Conservation (phyloP, 2,888 invertebrate species). For the Cloeon dipterum region DNA sequence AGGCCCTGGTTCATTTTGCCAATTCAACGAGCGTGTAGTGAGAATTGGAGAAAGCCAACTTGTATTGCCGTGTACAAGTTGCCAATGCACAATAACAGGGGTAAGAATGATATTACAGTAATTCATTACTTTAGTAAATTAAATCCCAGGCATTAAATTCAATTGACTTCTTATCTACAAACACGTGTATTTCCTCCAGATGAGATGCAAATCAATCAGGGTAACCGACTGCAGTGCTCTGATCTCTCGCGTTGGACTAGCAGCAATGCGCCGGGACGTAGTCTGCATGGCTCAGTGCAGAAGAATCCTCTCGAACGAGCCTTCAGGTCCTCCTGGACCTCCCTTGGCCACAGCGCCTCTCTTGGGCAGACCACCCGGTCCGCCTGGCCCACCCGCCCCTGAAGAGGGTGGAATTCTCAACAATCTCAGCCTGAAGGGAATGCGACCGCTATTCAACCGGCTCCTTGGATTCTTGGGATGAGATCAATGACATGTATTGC, state of each 20-base stretch:
- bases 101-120: conserved; percentile 21
- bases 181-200: too few relatives aligned
- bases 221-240: conserved; percentile 71
- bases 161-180: conserved; percentile 6
- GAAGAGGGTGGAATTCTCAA: background rate
- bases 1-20: conserved; percentile 28
- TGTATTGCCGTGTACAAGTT: conserved; percentile 78
- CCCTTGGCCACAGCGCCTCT: too few relatives aligned
- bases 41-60: conserved; percentile 63
- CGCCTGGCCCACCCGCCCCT: background rate
- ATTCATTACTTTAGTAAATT: too few relatives aligned
- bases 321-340: background rate
- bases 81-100: conserved; percentile 66
- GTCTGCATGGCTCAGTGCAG: conserved; percentile 83
- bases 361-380: background rate
- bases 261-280: conserved; percentile 60
- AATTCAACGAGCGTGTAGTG: conserved; percentile 56
- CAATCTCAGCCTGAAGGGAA: background rate
- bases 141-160: background rate
- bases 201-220: conserved; percentile 68
- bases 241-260: conserved; percentile 58
- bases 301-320: background rate
- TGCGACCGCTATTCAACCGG: background rate
- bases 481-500: too few relatives aligned
- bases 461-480: background rate